Evolutionary conservation across 2,113 vertebrate genomes (phyloP).

Genomic region (Poecilia latipinna): DNA sequence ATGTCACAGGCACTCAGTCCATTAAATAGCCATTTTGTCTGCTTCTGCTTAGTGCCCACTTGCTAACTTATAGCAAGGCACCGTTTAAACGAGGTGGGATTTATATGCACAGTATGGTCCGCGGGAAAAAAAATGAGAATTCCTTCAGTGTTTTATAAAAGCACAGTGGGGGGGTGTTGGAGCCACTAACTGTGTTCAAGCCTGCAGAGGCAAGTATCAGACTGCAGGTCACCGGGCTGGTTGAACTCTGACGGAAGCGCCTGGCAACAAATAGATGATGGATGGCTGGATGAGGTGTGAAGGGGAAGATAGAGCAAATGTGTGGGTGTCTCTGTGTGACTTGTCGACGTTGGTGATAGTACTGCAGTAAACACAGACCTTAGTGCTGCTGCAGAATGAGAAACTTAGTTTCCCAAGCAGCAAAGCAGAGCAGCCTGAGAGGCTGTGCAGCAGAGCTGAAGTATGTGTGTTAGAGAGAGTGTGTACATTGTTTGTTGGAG

Average conservation of each 20-base stretch:
- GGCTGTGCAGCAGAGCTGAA: slow-evolving; percentile 6
- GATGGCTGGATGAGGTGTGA: slow-evolving; percentile 20
- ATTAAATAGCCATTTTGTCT: slow-evolving; percentile 7
- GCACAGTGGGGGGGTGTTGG: neutral
- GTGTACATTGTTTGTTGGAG: slow-evolving; percentile 5
- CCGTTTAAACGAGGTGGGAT: neutral
- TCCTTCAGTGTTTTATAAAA: slow-evolving; percentile 14
- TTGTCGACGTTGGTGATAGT: slow-evolving; percentile 30
- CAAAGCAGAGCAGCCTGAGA: slow-evolving; percentile 46
- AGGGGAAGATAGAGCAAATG: slow-evolving; percentile 10
- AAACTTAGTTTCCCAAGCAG: slow-evolving; percentile 51
- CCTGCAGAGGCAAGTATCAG: slow-evolving; percentile 9
- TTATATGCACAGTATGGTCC: neutral
- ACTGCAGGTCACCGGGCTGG: slow-evolving; percentile 27
- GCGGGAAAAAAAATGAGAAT: neutral
- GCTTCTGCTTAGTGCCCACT: slow-evolving; percentile 5
- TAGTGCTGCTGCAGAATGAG: slow-evolving; percentile 59
- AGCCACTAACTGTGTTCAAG: neutral
- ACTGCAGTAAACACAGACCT: slow-evolving; percentile 39
- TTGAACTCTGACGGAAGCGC: slow-evolving; percentile 14
- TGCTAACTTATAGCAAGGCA: neutral
- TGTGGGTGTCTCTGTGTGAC: slow-evolving; percentile 34
- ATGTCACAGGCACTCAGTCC: slow-evolving; percentile 40
- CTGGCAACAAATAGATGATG: slow-evolving; percentile 39
- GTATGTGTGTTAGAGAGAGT: slow-evolving; percentile 16